Evolutionary conservation across 1,140 invertebrate species (phyloP), one percentile per base, ranked within the genome.

Genomic region (Coptotermes formosanus): DNA sequence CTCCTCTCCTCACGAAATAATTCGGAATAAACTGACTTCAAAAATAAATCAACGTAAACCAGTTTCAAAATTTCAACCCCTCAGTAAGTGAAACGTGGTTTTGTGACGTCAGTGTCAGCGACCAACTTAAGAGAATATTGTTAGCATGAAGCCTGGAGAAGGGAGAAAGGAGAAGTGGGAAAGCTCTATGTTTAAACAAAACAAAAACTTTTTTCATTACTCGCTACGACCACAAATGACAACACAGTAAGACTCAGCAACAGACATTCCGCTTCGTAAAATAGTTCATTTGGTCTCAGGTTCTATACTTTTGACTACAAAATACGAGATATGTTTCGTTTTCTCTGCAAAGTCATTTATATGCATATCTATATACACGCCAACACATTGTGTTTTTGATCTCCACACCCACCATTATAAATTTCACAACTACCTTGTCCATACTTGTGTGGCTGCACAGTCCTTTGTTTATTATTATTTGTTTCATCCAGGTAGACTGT

Each of bases 171-270:
- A 75, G 7, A n/a, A 75, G 52, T 30, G 25, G 64, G 64, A 30
- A 25, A 30, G 25, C n/a, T 75, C 25, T 2, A 75, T n/a, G 64
- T 16, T 75, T n/a, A 75, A 16, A 21, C 19, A 19, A 55, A 55
- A 55, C 14, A 55, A 75, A 75, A 75, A 75, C 64, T 75, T 75
- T 75, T 75, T 25, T 75, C 64, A 75, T 75, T 75, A 75, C 64
- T 30, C 14, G 64, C 64, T 75, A 9, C 8, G n/a, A 30, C 64
- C 64, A 75, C 64, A 75, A 75, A n/a, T 75, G 25, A 25, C 64
- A 75, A 30, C 64, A 30, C 8, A 16, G n/a, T 30, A 75, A 75
- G n/a, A 25, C 64, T 30, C 64, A 75, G 30, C 64, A 75, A 75
- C 64, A 75, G 25, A 9, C 14, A 64, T 19, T n/a, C 59, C 21